Evolutionary conservation across 2,888 invertebrate genomes (phyloP), one percentile per base, ranked within the genome.

Genomic region (Dolomedes plantarius): DNA sequence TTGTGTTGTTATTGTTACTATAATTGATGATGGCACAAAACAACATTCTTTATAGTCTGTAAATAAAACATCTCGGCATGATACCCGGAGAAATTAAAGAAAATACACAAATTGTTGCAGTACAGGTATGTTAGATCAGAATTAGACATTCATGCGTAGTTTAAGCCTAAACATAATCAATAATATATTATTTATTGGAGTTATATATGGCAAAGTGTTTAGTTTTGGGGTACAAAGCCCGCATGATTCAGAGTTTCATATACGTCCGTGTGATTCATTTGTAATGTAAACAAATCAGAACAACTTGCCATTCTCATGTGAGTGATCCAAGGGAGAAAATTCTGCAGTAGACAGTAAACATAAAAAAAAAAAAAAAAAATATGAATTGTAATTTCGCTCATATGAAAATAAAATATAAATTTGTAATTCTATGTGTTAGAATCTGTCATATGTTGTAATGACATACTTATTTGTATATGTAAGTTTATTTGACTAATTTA

Each of bases 21-120:
- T 23, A 23, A n/a, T 56, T 23, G 56, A 56, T 56, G 56, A 56
- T 56, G 56, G 23, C 56, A 23, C 56, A 23, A 16, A 23, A 5
- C 11, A 56, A 56, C n/a, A n/a, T 56, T 56, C 23, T 23, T 23
- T 5, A 23, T 56, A 19, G 23, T 5, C 2, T 56, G 19, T 56
- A 56, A 56, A 56, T 56, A 56, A 2, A 46, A 7, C 16, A 46
- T 69, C 27, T 69, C 64, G 71, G 32, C 46, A 82, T 82, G 82
- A 69, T 82, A 29, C 82, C 82, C 32, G 74, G 76, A n/a, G 81
- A 46, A 2, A 46, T 13, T 13, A 46, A 46, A 13, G 56, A 82
- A 82, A 82, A 82, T 64, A 82, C 50, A 39, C 76, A 75, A 36
- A 71, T 82, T n/a, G 75, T 76, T 1, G 69, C 71, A 29, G 36